Evolutionary conservation across 1,140 invertebrate species (phyloP).

Genomic region (Tetraneura akinire): DNA sequence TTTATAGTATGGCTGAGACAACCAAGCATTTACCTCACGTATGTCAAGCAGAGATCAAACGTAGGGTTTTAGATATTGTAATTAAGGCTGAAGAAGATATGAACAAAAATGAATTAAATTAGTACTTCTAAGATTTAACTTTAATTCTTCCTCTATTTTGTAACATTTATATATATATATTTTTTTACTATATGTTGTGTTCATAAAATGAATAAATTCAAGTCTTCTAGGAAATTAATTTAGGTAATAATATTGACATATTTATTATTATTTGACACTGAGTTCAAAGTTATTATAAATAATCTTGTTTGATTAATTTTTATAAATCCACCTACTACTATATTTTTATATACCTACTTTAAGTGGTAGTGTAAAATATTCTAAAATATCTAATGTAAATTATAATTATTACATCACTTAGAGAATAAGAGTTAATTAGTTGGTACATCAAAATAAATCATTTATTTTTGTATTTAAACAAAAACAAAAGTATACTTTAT

Average conservation of each 20-base stretch:
- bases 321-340: too few relatives aligned
- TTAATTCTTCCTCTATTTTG: background rate
- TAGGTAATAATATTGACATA: too few relatives aligned
- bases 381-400: background rate
- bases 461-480: constrained; percentile 13
- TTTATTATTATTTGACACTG: too few relatives aligned
- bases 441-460: background rate
- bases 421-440: background rate
- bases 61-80: constrained; percentile 22
- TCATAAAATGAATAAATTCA: too few relatives aligned
- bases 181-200: background rate
- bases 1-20: constrained; percentile 45
- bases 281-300: too few relatives aligned
- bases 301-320: too few relatives aligned
- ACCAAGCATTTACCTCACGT: constrained; percentile 5
- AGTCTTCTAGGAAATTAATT: too few relatives aligned
- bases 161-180: too few relatives aligned
- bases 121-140: too few relatives aligned
- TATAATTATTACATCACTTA: constrained; percentile 26
- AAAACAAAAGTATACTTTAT: background rate
- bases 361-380: background rate
- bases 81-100: constrained; percentile 46
- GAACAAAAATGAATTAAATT: constrained; percentile 11
- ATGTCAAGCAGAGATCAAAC: constrained; percentile 33
- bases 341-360: too few relatives aligned